Evolutionary conservation across 2,113 vertebrate genomes (phyloP), one percentile per base, ranked within the genome.

Genomic region (Sclerurus mexicanus): DNA sequence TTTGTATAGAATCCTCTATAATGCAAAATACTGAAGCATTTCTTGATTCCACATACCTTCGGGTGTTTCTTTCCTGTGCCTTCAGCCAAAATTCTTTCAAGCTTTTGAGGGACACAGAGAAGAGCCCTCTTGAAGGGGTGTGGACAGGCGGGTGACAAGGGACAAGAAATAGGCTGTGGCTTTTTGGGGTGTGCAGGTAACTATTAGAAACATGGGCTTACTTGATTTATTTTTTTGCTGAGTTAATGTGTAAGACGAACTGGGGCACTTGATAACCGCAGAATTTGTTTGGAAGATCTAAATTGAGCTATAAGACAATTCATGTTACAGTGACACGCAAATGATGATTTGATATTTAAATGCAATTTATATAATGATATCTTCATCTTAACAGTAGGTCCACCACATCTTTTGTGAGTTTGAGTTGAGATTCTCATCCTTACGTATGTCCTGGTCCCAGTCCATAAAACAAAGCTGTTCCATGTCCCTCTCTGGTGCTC

Each of bases 401-500:
- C 14, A 8, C 3, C 9, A 11, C 2, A 6, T 42, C 9, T 64
- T 56, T 35, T 62, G 17, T 73, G 67, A 42, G 14, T 59, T 83
- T 35, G 12, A n/a, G 5, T 7, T 73, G 49, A 37, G 50, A 33
- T 28, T 66, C 25, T 89, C 13, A 25, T 40, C 22, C 15, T 42
- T n/a, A 8, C 2, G 1, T 44, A 33, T 25, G 52, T 78, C 10
- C 21, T 1, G 0, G 2, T 72, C 23, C 12, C 2, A 2, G 7
- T 66, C n/a, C 12, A 39, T 76, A 31, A 75, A 75, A 30, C 33
- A 30, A 49, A 58, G 25, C 2, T 33, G 12, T 16, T 17, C 24
- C 4, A 6, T 0, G 0, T 58, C 11, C 19, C 10, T 31, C 19
- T 53, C 19, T 53, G 12, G 11, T 66, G 20, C 3, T 3, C 35